Base-by-base conservation (phyloP, 2,113 vertebrate species). In the Dipodomys spectabilis region DNA sequence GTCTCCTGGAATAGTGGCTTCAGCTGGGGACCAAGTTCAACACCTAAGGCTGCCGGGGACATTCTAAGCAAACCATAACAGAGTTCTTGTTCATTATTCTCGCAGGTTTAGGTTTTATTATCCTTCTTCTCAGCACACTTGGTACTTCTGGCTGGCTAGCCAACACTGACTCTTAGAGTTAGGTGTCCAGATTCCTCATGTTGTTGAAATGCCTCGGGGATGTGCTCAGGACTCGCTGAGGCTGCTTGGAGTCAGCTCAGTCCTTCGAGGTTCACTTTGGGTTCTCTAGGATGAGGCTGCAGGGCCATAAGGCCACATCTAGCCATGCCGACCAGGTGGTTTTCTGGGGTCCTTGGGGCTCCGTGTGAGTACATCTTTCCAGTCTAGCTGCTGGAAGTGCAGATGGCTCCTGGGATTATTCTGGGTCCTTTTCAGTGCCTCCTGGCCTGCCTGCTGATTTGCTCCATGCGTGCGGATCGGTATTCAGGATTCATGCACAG, bases 281-380 rank as follows among this genome's bases (percentile, higher is more conserved):
- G 68, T 27, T 81, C 75, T 32, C 67, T 30, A 30, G 84, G 60
- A 71, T 39, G 57, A 15, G 9, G 73, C 35, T 44, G 15, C 60
- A 6, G n/a, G 39, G 27, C 35, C 60, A 65, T 35, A 12, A 1
- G 71, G n/a, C 32, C 90, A 67, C 0, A 5, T 10, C 27, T 32
- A 74, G 62, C 16, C 7, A 0, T 20, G 1, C 57, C 27, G 3
- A 4, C 20, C 67, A 57, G 69, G 30, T 44, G 15, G 2, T 32
- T 73, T 32, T 39, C 78, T 15, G 28, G 68, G 32, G 44, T 30
- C 0, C 39, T 11, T 1, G 2, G 15, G 67, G 86, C 6, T 78
- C 45, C 7, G 0, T 19, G 20, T 45, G 28, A 6, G 28, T 2
- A 1, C 6, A 0, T 67, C 62, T 57, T 62, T 3, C 49, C 60